Percentiles rank a stretch among this genome's conserved stretches.
Conservation (phyloP, 1,140 invertebrate species). For the Drosophila triauraria region DNA sequence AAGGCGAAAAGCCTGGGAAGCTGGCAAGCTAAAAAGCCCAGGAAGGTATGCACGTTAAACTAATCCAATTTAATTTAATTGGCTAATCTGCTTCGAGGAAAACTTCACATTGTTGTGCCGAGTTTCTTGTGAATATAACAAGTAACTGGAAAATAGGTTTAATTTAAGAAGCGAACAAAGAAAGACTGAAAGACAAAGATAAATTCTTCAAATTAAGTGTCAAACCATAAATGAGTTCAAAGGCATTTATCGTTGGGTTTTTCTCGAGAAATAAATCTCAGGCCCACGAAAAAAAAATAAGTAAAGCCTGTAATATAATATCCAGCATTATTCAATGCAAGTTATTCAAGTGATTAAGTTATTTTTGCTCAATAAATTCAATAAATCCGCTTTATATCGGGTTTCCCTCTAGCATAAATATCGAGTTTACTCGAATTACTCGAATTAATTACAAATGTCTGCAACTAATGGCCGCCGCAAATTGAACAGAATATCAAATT, state of each 20-base stretch:
- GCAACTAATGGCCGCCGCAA: neutral
- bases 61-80: conserved; percentile 57
- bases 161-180: neutral
- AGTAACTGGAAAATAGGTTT: neutral
- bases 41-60: conserved; percentile 8
- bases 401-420: conserved; percentile 7
- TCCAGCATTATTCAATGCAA: too few relatives aligned
- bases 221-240: neutral
- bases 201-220: neutral
- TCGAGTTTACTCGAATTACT: conserved; percentile 1
- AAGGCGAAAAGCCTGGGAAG: neutral
- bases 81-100: conserved; percentile 33
- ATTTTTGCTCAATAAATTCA: conserved; percentile 2
- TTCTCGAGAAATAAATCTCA: too few relatives aligned
- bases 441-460: conserved; percentile 16
- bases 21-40: neutral
- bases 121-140: neutral
- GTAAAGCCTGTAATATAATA: neutral
- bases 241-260: neutral
- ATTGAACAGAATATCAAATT: conserved; percentile 28
- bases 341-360: neutral
- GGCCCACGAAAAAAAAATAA: too few relatives aligned
- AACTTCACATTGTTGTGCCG: neutral
- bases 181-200: neutral
- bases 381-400: conserved; percentile 5